Conservation (phyloP, 2,797 vertebrate species). For the Rhynchotus rufescens region DNA sequence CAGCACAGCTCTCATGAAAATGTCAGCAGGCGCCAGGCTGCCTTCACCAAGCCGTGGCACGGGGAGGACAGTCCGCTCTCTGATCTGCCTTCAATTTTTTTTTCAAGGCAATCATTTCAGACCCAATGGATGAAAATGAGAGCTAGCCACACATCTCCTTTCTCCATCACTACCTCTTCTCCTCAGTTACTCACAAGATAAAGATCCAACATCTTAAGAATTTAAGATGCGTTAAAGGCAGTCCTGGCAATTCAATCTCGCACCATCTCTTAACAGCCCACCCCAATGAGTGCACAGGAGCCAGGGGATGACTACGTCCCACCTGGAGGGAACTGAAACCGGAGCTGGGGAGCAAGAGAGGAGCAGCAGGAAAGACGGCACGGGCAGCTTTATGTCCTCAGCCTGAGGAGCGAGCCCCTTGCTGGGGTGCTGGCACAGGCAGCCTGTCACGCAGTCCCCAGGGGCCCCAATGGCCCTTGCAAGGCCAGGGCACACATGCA, state of each 20-base stretch:
- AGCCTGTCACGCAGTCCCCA: not conserved
- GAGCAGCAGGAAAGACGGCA: fast-evolving
- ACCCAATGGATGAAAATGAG: not conserved
- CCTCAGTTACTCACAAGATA: not conserved
- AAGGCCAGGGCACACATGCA: not conserved
- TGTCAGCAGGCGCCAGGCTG: not conserved
- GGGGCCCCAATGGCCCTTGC: not conserved
- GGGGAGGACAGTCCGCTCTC: not conserved
- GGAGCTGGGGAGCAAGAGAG: not conserved
- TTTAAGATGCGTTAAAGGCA: fast-evolving
- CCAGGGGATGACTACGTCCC: not conserved
- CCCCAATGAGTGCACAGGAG: fast-evolving
- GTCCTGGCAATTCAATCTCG: not conserved
- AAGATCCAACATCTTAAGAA: not conserved
- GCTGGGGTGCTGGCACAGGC: fast-evolving
- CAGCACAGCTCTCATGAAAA: not conserved
- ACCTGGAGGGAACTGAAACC: fast-evolving
- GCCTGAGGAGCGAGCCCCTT: not conserved
- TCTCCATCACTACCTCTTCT: not conserved
- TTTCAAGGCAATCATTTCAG: not conserved
- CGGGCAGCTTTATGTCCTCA: not conserved
- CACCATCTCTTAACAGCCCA: not conserved
- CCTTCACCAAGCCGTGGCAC: not conserved
- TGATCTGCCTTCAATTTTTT: not conserved
- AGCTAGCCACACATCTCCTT: not conserved